Evolutionary conservation across 2,888 invertebrate genomes (phyloP).

Genomic region (Pseudococcus longispinus): DNA sequence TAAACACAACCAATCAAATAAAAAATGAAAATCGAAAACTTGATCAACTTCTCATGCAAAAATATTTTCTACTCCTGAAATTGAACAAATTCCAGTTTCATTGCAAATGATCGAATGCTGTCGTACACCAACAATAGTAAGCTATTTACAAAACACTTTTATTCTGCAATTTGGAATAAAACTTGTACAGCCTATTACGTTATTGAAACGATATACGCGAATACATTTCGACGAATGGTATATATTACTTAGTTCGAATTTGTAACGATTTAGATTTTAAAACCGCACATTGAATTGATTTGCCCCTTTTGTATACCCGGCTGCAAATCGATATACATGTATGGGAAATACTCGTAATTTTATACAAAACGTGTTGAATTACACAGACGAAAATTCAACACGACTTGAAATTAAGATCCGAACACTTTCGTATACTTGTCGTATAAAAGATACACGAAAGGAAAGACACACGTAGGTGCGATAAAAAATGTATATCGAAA

Average conservation of each 20-base stretch:
- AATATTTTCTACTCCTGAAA: background rate
- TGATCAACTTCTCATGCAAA: background rate
- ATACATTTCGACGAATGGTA: background rate
- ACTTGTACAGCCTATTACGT: background rate
- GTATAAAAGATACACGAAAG: background rate
- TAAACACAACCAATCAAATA: background rate
- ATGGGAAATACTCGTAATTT: background rate
- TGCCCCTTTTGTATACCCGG: background rate
- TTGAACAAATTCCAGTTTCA: background rate
- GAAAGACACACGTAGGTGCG: background rate
- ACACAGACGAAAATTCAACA: background rate
- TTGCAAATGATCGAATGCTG: background rate
- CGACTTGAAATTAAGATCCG: background rate
- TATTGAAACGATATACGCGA: background rate
- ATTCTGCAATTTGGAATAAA: background rate
- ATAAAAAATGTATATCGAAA: background rate
- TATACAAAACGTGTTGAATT: background rate
- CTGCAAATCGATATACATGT: background rate
- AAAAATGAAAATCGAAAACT: background rate
- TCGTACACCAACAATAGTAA: background rate
- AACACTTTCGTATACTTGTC: background rate
- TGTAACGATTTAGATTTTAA: slow-evolving; percentile 4
- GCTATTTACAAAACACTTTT: background rate
- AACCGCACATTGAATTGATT: background rate
- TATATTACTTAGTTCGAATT: background rate